Base-by-base conservation (phyloP, 2,888 invertebrate genomes). In the Gryllus longicercus region DNA sequence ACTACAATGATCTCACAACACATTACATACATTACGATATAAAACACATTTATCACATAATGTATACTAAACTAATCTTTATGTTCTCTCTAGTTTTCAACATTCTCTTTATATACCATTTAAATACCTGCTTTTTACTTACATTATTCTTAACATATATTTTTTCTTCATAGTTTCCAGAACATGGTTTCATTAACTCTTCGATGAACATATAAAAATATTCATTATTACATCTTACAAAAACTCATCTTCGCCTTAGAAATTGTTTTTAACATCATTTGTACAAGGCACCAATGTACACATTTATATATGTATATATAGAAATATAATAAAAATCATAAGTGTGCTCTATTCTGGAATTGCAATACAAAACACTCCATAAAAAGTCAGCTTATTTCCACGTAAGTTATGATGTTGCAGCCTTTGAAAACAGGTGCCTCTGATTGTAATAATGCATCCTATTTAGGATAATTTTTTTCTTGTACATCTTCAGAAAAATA, bases 201-300 rank as follows among this genome's bases (percentile, higher is more conserved):
- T 78, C 82, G 82, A 82, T 75, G 80, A 91, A 91, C 91, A 91
- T 91, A 91, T 90, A 91, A 91, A 92, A 92, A 92, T 91, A 91
- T 91, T 91, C 91, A 90, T 90, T 89, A 89, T 84, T 87, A 90
- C 91, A 89, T 90, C 89, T 91, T 91, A 91, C 91, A 92, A 92
- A 83, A 92, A 91, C 89, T 91, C 90, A 91, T 89, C 81, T 82
- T 89, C 87, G 88, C 88, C 91, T 91, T 91, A 91, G 90, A 89
- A 89, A 82, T 83, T 82, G 89, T 88, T 90, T 90, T 91, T 86
- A 86, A 85, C 86, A 83, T 84, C 83, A 83, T 84, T 85, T 84
- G 86, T 86, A 85, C 87, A 88, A 88, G 88, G 88, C 88, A 88
- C 88, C 88, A 87, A 87, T 86, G 88, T 87, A 87, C 82, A 82